These are phyloP conservation scores for Standfussiana lucernea DNA, from an alignment of 2,888 invertebrate genomes.

Conservation along the genomic window DNA sequence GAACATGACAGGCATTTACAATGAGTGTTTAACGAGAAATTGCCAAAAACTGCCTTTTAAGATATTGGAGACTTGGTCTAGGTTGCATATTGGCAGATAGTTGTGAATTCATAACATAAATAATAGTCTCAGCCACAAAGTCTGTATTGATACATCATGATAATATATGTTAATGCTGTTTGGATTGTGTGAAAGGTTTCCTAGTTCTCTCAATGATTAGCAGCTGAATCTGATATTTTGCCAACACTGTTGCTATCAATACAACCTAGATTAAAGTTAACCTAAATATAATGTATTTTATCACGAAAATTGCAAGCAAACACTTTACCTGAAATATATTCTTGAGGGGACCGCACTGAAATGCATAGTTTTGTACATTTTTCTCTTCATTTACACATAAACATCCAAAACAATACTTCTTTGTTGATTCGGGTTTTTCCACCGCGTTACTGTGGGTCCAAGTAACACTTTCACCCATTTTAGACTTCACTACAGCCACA, in stretches of 20 bases:
- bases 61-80: not conserved
- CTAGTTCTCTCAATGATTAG: not conserved
- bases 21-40: not conserved
- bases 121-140: not conserved
- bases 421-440: constrained; percentile 23
- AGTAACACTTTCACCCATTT: constrained; percentile 45
- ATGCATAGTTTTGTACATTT: constrained; percentile 68
- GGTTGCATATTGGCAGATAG: not conserved
- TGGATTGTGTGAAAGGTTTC: not conserved
- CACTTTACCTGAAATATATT: constrained; percentile 79
- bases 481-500: not conserved
- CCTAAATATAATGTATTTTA: not conserved
- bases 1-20: not conserved
- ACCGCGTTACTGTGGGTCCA: constrained; percentile 10
- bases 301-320: not conserved
- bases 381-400: constrained; percentile 71
- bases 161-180: not conserved
- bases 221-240: not conserved
- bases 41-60: not conserved
- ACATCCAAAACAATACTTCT: constrained; percentile 78
- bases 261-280: not conserved
- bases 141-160: not conserved
- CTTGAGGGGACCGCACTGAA: constrained; percentile 75
- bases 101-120: not conserved
- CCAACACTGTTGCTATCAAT: not conserved